phyloP scores from a whole-genome alignment of 1,140 invertebrate genomes.

The Paraescarpia echinospica region DNA sequence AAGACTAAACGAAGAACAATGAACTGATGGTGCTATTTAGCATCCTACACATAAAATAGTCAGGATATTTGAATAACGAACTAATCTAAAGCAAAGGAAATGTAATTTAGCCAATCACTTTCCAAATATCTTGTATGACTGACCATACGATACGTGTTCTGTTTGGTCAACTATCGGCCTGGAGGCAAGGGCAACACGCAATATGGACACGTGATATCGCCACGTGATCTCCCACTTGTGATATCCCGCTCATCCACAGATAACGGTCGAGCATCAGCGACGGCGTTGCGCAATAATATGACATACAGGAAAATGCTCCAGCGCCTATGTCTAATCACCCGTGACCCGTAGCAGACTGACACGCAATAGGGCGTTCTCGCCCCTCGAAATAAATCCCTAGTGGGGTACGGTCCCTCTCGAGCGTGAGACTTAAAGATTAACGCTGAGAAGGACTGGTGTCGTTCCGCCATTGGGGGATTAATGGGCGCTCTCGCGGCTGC shows the following conservation, averaged over 20 bases:
- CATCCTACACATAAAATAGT: no score
- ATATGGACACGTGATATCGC: neutral
- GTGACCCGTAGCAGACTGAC: conserved; percentile 7
- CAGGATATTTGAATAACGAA: no score
- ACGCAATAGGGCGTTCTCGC: neutral
- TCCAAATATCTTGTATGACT: neutral
- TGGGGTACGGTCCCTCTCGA: neutral
- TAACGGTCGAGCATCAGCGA: neutral
- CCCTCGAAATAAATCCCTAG: neutral
- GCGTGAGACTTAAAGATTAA: neutral
- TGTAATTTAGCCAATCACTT: neutral
- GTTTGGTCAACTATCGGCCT: neutral
- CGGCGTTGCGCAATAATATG: neutral
- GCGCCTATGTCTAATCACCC: neutral
- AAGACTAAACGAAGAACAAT: no score
- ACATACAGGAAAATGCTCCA: neutral
- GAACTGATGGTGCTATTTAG: no score
- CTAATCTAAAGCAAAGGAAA: neutral
- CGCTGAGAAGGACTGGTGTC: neutral
- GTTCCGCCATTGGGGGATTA: neutral
- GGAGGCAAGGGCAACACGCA: no score
- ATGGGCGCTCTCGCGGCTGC: neutral
- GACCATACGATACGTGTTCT: neutral
- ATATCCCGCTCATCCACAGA: neutral
- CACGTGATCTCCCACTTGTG: neutral